These are phyloP conservation scores for Narcine bancroftii DNA, from an alignment of 2,113 vertebrate species.

Conservation along the genomic window DNA sequence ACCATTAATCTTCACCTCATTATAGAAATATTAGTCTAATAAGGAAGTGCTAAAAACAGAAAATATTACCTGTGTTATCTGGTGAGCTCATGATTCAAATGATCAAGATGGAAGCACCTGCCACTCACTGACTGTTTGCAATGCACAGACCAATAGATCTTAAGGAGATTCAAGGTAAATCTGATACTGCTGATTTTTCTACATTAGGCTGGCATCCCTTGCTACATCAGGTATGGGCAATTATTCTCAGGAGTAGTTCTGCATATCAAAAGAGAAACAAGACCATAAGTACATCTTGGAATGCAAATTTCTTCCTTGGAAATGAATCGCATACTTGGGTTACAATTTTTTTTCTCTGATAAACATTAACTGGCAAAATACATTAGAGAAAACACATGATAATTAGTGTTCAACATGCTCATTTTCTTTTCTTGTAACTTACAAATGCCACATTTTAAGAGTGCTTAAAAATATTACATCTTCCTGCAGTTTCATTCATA, in stretches of 20 bases:
- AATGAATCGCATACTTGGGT: not conserved
- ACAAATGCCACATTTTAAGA: not conserved
- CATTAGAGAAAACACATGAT: not conserved
- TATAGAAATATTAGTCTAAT: not conserved
- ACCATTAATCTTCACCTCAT: not conserved
- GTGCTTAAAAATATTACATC: not conserved
- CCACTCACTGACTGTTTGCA: constrained; percentile 13
- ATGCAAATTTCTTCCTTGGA: not conserved
- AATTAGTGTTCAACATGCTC: not conserved
- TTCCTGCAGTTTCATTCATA: not conserved
- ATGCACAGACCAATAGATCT: not conserved
- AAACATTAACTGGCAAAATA: not conserved
- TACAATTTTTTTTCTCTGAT: not conserved
- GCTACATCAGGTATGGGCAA: not conserved
- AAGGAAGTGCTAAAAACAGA: not conserved
- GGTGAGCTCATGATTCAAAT: constrained; percentile 36
- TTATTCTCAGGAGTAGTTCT: not conserved
- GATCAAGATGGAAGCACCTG: constrained; percentile 4
- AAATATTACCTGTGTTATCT: constrained; percentile 37
- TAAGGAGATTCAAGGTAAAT: not conserved
- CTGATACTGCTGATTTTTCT: not conserved
- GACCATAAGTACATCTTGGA: not conserved
- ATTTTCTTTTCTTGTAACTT: not conserved
- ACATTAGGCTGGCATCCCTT: constrained; percentile 22
- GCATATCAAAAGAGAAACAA: constrained; percentile 12